Percentiles rank a stretch among this genome's conserved stretches.
Evolutionary conservation across 2,797 vertebrate species (phyloP).

Genomic region (Coregonus sp.): DNA sequence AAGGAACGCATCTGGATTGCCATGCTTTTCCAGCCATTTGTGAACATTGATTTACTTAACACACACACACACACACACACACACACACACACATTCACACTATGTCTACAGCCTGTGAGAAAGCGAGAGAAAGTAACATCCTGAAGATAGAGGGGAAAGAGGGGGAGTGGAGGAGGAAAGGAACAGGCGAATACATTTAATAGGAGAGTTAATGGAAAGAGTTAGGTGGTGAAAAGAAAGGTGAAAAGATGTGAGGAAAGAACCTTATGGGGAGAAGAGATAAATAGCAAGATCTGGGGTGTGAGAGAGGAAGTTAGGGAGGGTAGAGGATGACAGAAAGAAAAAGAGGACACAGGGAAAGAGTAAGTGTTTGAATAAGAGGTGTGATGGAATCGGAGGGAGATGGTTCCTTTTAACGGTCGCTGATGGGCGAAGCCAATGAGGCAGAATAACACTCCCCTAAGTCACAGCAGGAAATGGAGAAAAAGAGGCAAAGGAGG

Average conservation of each 20-base stretch:
- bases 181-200: slow-evolving; percentile 11
- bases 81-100: background rate
- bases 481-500: slow-evolving; percentile 22
- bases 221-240: slow-evolving; percentile 6
- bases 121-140: background rate
- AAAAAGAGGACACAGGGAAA: background rate
- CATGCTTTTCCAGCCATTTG: slow-evolving; percentile 32
- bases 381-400: slow-evolving; percentile 38
- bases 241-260: slow-evolving; percentile 5
- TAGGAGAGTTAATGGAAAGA: too few species aligned
- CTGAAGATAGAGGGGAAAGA: background rate
- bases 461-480: slow-evolving; percentile 34
- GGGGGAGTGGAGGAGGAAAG: slow-evolving; percentile 11
- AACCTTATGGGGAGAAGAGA: background rate
- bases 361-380: background rate
- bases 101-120: background rate
- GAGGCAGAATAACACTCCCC: slow-evolving; percentile 49
- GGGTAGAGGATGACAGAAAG: background rate
- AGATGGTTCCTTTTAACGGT: slow-evolving; percentile 43
- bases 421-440: slow-evolving; percentile 44
- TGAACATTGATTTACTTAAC: slow-evolving; percentile 37
- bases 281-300: slow-evolving; percentile 14
- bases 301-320: slow-evolving; percentile 3
- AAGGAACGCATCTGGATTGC: slow-evolving; percentile 19
- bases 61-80: background rate